Percentiles rank a stretch among this genome's conserved stretches.
Conservation (phyloP, 2,888 invertebrate genomes). For the Rhagonycha fulva region DNA sequence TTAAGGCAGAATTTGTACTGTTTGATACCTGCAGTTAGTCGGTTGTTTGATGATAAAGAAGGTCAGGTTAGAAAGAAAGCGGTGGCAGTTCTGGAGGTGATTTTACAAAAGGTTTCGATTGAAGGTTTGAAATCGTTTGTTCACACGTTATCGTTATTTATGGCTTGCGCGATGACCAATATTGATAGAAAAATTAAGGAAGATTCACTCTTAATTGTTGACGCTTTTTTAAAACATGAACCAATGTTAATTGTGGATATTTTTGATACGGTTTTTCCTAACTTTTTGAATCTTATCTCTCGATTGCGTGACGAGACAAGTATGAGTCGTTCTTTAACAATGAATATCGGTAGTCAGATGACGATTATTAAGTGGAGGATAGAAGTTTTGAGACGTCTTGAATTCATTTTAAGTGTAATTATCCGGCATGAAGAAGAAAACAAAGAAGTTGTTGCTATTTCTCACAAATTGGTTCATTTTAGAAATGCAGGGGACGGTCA, state of each 20-base stretch:
- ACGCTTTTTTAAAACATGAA: conserved; percentile 71
- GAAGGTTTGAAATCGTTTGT: conserved; percentile 73
- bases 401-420: conserved; percentile 61
- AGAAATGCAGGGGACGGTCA: not conserved
- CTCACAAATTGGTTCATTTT: not conserved
- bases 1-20: conserved; percentile 66
- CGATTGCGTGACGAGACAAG: conserved; percentile 67
- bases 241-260: conserved; percentile 69
- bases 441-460: not conserved
- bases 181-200: conserved; percentile 80
- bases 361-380: conserved; percentile 81
- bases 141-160: conserved; percentile 74
- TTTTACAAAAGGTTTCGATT: conserved; percentile 51
- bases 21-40: conserved; percentile 70
- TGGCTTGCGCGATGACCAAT: conserved; percentile 90
- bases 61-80: conserved; percentile 62
- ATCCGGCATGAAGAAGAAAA: conserved; percentile 31
- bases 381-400: conserved; percentile 73
- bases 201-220: conserved; percentile 80
- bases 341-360: conserved; percentile 71
- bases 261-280: conserved; percentile 73
- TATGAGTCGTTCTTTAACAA: conserved; percentile 69
- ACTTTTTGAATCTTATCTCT: conserved; percentile 86
- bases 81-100: conserved; percentile 60
- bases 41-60: conserved; percentile 75